phyloP scores from a whole-genome alignment of 2,113 vertebrate species.

The Nannospalax galili region DNA sequence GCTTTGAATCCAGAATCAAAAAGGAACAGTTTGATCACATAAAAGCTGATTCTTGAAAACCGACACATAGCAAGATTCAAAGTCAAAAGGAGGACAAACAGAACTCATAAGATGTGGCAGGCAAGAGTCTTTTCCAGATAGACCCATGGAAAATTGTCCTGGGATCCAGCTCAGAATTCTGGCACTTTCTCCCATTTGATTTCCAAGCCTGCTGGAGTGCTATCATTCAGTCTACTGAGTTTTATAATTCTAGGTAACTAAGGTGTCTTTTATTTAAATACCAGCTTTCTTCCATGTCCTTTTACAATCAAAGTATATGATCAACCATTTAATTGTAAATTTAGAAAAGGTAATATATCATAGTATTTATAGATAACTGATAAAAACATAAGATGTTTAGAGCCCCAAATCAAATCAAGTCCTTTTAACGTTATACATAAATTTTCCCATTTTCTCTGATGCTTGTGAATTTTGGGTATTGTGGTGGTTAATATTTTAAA shows the following conservation, averaged over 20 bases:
- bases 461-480: background rate
- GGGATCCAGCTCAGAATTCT: background rate
- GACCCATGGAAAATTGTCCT: background rate
- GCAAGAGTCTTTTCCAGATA: background rate
- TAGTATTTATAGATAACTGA: background rate
- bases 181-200: conserved; percentile 40
- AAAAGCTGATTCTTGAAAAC: conserved; percentile 78
- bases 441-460: background rate
- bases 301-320: conserved; percentile 77
- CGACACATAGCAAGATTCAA: conserved; percentile 67
- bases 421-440: background rate
- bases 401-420: background rate
- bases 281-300: conserved; percentile 72
- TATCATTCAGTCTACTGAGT: conserved; percentile 74
- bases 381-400: background rate
- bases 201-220: conserved; percentile 47
- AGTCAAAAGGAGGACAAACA: conserved; percentile 69
- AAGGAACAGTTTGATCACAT: conserved; percentile 71
- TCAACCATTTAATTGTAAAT: conserved; percentile 72
- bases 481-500: background rate
- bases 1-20: conserved; percentile 76
- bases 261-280: conserved; percentile 72
- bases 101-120: conserved; percentile 54
- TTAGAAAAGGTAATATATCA: conserved; percentile 33
- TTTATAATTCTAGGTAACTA: conserved; percentile 81